Conservation (phyloP, 2,888 invertebrate species). For the Cerastis rubricosa region DNA sequence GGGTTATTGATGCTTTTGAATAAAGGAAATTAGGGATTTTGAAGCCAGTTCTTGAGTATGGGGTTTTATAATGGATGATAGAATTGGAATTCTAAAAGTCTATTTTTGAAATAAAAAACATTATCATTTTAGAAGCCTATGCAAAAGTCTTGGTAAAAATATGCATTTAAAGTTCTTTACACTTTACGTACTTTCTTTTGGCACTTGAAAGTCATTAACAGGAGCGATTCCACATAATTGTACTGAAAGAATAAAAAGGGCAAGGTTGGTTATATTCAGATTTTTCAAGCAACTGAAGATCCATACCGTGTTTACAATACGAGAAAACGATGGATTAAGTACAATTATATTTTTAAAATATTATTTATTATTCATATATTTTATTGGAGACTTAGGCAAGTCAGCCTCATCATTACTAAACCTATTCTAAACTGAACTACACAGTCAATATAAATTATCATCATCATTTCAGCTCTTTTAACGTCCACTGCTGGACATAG, state of each 20-base stretch:
- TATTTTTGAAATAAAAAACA: not conserved
- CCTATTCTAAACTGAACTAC: too few species aligned
- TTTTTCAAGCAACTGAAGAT: not conserved
- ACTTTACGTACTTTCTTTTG: not conserved
- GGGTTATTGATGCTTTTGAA: conserved; percentile 7
- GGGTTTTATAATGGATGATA: not conserved
- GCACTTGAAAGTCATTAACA: not conserved
- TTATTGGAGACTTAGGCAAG: too few species aligned
- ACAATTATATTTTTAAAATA: too few species aligned
- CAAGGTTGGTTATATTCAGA: not conserved
- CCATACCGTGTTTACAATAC: too few species aligned
- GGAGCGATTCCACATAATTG: not conserved
- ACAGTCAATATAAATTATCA: too few species aligned
- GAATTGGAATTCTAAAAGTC: too few species aligned
- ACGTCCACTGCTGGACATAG: too few species aligned
- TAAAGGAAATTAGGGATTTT: not conserved
- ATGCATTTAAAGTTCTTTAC: not conserved
- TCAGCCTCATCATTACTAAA: too few species aligned
- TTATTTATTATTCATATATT: too few species aligned
- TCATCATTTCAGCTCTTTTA: too few species aligned
- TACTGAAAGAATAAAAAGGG: not conserved
- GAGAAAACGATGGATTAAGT: not conserved
- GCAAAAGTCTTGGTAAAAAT: not conserved
- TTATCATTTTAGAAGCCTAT: not conserved
- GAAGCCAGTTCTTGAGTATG: not conserved